These are phyloP conservation scores for Aldabrachelys gigantea DNA, from an alignment of 2,113 vertebrate species.

Conservation along the genomic window DNA sequence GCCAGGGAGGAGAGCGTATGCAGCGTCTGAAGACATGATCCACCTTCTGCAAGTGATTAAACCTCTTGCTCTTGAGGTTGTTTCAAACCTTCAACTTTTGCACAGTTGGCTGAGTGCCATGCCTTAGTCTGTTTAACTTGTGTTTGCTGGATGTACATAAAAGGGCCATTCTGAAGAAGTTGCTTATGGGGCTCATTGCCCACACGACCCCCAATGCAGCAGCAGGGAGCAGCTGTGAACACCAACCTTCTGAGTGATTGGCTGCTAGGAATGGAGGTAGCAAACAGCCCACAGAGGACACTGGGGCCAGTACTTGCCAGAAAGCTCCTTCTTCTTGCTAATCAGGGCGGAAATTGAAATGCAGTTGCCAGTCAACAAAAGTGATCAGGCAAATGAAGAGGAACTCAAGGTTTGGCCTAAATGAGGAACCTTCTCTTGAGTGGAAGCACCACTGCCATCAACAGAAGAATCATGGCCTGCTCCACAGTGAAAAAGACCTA, in stretches of 20 bases:
- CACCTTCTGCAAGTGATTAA: slow-evolving; percentile 66
- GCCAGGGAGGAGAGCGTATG: slow-evolving; percentile 15
- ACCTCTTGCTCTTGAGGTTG: slow-evolving; percentile 48
- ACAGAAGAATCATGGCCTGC: neutral
- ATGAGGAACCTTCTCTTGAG: neutral
- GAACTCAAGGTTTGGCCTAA: accelerated
- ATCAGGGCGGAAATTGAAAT: slow-evolving; percentile 22
- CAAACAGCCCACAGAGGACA: slow-evolving; percentile 1
- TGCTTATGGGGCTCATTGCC: neutral
- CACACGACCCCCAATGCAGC: neutral
- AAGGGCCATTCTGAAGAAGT: slow-evolving; percentile 58
- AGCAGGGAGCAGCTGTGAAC: neutral
- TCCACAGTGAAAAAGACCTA: neutral
- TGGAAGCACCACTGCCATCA: accelerated
- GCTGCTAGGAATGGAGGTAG: neutral
- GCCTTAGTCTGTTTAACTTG: slow-evolving; percentile 5
- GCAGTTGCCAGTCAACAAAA: neutral
- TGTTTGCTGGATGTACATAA: slow-evolving; percentile 47
- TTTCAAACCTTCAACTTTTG: slow-evolving; percentile 68
- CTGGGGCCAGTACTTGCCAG: neutral
- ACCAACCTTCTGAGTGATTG: neutral
- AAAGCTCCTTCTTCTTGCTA: neutral
- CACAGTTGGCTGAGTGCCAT: slow-evolving; percentile 66
- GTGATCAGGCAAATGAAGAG: neutral
- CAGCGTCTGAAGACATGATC: slow-evolving; percentile 41